phyloP scores from a whole-genome alignment of 2,888 invertebrate species.

The Brachycybe producta region DNA sequence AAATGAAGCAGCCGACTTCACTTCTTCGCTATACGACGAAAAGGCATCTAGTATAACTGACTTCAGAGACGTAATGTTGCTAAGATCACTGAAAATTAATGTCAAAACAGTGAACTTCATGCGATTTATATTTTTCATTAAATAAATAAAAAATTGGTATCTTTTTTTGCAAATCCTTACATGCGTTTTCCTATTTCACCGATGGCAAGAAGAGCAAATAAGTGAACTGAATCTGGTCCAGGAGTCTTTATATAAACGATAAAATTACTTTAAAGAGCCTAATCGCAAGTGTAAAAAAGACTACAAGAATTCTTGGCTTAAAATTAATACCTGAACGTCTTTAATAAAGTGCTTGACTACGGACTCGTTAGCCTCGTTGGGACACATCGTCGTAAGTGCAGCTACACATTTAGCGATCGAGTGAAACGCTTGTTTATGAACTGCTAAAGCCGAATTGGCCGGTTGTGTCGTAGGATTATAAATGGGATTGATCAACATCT shows the following conservation, averaged over 20 bases:
- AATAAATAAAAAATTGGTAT: too few relatives aligned
- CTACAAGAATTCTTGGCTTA: constrained; percentile 5
- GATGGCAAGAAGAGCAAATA: constrained; percentile 85
- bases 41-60: constrained; percentile 60
- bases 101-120: neutral
- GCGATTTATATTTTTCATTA: neutral
- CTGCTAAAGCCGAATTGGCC: constrained; percentile 11
- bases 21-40: constrained; percentile 82
- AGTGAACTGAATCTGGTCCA: constrained; percentile 62
- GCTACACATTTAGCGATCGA: constrained; percentile 95
- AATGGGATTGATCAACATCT: constrained; percentile 35
- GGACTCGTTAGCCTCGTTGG: constrained; percentile 52
- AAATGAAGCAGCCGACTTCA: constrained; percentile 94
- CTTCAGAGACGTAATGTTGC: constrained; percentile 51
- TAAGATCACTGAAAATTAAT: constrained; percentile 50
- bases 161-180: constrained; percentile 47
- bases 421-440: constrained; percentile 60
- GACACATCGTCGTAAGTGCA: constrained; percentile 71
- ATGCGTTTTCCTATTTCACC: constrained; percentile 94
- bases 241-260: constrained; percentile 43
- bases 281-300: neutral
- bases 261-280: neutral
- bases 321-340: constrained; percentile 25
- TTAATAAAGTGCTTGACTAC: constrained; percentile 29
- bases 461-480: constrained; percentile 24